phyloP scores from a whole-genome alignment of 2,797 vertebrate genomes.

The Rhinella marina region DNA sequence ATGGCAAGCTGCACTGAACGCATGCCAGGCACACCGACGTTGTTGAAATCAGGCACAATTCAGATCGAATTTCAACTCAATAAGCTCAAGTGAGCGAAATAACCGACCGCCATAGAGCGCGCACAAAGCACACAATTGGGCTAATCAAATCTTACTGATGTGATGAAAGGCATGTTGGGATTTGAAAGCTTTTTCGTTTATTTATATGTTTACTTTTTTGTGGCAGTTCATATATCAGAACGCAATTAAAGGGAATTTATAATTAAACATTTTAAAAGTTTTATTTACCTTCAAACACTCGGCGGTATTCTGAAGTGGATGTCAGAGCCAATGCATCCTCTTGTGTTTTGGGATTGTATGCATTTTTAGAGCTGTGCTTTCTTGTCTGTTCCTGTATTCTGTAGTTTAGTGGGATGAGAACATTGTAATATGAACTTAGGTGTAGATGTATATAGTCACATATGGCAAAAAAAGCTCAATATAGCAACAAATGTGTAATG shows the following conservation, averaged over 20 bases:
- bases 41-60: constrained; percentile 37
- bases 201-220: constrained; percentile 39
- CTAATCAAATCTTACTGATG: constrained; percentile 38
- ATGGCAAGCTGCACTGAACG: constrained; percentile 23
- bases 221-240: constrained; percentile 26
- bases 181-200: constrained; percentile 44
- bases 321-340: background rate
- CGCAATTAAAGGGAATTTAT: constrained; percentile 43
- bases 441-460: too few relatives aligned
- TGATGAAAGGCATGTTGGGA: constrained; percentile 35
- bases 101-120: constrained; percentile 18
- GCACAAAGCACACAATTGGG: constrained; percentile 31
- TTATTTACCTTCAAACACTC: constrained; percentile 38
- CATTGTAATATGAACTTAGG: too few relatives aligned
- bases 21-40: background rate
- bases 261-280: constrained; percentile 40
- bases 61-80: constrained; percentile 50
- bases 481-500: too few relatives aligned
- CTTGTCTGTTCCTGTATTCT: background rate
- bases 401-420: too few relatives aligned
- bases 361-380: background rate
- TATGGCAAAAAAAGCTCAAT: too few relatives aligned
- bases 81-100: constrained; percentile 45
- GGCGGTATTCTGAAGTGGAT: background rate
- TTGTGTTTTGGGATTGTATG: background rate